Base-by-base conservation (phyloP, 2,797 vertebrate species). In the Crax fasciolata region DNA sequence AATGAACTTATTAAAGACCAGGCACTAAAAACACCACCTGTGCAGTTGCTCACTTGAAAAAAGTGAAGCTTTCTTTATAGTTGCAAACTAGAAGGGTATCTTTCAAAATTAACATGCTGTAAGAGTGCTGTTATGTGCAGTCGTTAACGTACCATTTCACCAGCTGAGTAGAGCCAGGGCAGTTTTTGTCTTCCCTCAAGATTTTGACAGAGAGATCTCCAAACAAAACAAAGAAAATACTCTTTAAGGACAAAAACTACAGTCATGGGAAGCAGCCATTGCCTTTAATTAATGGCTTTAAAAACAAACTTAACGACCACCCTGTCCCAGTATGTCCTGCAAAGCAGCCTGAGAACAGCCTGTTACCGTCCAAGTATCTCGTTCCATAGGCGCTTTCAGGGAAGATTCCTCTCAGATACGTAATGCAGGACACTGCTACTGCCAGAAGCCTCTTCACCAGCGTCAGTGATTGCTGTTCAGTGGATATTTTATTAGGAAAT, bases 341-440 rank as follows among this genome's bases (percentile, higher is more conserved):
- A 63, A 28, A 72, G 30, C 20, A 4, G 35, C 12, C n/a, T 3
- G 9, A 43, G 12, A 90, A 28, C 30, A 68, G 80, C 35, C 63
- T 1, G 1, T 97, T 97, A 99, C 99, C 99, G 97, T 99, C 99
- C 68, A 99, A 95, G 79, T 99, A 99, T 98, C 99, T 99, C 74
- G 92, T 98, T 83, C 99, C 99, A 44, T 99, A 99, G 83, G 99
- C 99, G 92, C 98, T 98, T 93, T 99, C 99, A n/a, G 99, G 99
- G 83, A 99, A 99, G 90, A 99, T 98, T 9, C 99, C 99, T 77
- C 99, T 98, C 39, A 99, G 98, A 93, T 99, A 99, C 0, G 99
- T 99, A 96, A 99, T 99, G 95, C 98, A 99, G 51, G 99, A 99
- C 19, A 99, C 98, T 1, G 99, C 98, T 73, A 99, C 98, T n/a